phyloP scores from a whole-genome alignment of 2,113 vertebrate species.

The Bambusicola thoracicus region DNA sequence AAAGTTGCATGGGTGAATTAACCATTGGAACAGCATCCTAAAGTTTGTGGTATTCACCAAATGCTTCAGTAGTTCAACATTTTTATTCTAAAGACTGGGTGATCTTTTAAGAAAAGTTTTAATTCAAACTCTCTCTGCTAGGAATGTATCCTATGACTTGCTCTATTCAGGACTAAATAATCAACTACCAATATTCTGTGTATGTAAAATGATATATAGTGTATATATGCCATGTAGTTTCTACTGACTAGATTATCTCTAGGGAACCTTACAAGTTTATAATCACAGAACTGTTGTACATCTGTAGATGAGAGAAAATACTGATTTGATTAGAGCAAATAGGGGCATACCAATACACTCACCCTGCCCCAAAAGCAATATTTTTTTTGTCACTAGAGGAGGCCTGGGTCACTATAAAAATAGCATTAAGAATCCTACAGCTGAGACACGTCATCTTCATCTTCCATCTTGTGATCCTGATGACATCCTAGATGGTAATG shows the following conservation, averaged over 20 bases:
- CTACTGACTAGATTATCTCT: not conserved
- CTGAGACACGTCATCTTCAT: not conserved
- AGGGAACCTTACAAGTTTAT: not conserved
- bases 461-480: not conserved
- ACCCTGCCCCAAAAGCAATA: not conserved
- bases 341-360: not conserved
- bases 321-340: not conserved
- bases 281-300: not conserved
- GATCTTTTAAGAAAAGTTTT: not conserved
- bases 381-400: not conserved
- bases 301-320: not conserved
- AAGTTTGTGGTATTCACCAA: not conserved
- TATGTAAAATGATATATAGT: not conserved
- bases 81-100: not conserved
- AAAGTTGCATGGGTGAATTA: not conserved
- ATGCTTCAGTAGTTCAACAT: not conserved
- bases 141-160: not conserved
- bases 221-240: not conserved
- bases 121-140: not conserved
- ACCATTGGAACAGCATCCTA: not conserved
- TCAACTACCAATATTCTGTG: not conserved
- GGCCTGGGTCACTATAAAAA: not conserved
- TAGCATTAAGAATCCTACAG: not conserved
- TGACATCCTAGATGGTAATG: not conserved
- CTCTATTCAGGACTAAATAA: not conserved